A percentile compares a stretch with the other conserved stretches of the same genome.
Evolutionary conservation across 2,113 vertebrate genomes (phyloP).

Genomic region (Muntiacus reevesi): DNA sequence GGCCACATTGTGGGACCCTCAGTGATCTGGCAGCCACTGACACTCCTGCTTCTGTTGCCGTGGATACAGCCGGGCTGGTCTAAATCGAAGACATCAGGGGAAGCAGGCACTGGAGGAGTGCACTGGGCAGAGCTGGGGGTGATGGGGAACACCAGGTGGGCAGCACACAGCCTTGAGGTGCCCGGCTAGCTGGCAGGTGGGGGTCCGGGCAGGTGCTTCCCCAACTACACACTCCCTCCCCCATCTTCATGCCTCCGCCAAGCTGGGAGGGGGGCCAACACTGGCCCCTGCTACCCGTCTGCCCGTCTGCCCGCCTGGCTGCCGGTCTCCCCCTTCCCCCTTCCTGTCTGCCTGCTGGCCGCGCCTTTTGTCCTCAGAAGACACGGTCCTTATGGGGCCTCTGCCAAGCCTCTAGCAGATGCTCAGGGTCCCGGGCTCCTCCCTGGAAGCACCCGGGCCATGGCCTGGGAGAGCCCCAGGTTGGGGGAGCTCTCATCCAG

Average conservation of each 20-base stretch:
- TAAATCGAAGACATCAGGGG: conserved; percentile 63
- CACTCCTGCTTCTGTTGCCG: conserved; percentile 70
- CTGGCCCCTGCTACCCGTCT: conserved; percentile 34
- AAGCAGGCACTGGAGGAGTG: conserved; percentile 50
- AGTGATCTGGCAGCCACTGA: conserved; percentile 42
- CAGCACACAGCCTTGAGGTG: conserved; percentile 45
- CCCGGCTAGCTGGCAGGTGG: conserved; percentile 52
- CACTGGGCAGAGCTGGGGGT: conserved; percentile 40
- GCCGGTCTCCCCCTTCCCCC: neutral
- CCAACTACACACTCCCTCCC: conserved; percentile 48
- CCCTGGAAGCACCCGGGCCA: conserved; percentile 45
- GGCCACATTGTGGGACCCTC: conserved; percentile 63
- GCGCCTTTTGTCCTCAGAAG: conserved; percentile 75
- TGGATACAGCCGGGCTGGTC: conserved; percentile 67
- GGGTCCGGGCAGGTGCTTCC: conserved; percentile 45
- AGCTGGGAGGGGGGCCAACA: conserved; percentile 48
- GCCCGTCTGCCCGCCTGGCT: conserved; percentile 1
- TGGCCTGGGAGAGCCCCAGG: conserved; percentile 55
- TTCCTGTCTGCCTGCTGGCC: conserved; percentile 51
- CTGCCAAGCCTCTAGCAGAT: conserved; percentile 67
- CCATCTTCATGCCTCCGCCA: conserved; percentile 59
- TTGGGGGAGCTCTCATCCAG: conserved; percentile 52
- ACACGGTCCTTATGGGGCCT: conserved; percentile 58
- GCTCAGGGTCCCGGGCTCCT: conserved; percentile 66
- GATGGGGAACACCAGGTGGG: conserved; percentile 55